These are phyloP conservation scores for Nicator chloris DNA, from an alignment of 2,113 vertebrate genomes.

Conservation along the genomic window DNA sequence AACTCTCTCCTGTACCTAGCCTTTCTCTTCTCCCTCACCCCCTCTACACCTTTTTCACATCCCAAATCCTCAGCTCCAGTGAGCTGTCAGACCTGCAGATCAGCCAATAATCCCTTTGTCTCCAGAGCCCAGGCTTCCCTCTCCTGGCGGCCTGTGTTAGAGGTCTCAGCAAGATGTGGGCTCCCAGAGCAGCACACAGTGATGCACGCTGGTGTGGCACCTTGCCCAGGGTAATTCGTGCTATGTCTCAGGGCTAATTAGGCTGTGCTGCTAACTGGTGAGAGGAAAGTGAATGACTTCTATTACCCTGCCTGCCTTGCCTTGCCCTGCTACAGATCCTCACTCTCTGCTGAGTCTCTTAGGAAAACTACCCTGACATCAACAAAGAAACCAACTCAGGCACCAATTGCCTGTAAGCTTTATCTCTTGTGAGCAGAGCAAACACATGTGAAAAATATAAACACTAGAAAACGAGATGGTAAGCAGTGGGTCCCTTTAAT, in stretches of 20 bases:
- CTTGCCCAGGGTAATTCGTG: not conserved
- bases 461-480: not conserved
- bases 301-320: not conserved
- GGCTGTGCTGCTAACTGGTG: not conserved
- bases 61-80: not conserved
- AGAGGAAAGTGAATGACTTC: not conserved
- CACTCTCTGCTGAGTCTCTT: accelerated
- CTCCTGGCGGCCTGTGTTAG: not conserved
- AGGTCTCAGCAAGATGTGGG: not conserved
- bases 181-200: not conserved
- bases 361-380: not conserved
- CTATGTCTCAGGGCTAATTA: not conserved
- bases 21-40: not conserved
- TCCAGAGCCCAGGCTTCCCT: not conserved
- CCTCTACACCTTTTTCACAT: not conserved
- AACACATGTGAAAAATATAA: not conserved
- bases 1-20: not conserved
- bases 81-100: accelerated
- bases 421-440: not conserved
- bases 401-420: not conserved
- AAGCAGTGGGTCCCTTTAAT: not conserved
- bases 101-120: not conserved
- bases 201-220: not conserved
- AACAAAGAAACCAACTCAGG: not conserved
- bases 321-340: not conserved